phyloP scores from a whole-genome alignment of 2,888 invertebrate genomes.

The Sisyra nigra region DNA sequence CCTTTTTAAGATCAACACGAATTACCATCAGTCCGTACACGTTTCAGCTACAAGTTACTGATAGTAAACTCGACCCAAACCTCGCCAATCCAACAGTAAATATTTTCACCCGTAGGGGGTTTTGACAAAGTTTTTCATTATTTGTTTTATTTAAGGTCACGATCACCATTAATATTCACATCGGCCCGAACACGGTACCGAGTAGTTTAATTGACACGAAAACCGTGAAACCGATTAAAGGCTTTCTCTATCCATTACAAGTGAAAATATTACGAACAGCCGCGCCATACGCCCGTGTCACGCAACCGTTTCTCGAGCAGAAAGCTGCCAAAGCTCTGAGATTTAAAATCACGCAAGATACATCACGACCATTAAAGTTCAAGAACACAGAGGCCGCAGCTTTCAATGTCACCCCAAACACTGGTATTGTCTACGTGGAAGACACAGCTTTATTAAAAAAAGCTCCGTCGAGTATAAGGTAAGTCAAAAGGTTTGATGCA shows the following conservation, averaged over 20 bases:
- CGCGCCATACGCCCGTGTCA: slow-evolving; percentile 27
- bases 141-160: slow-evolving; percentile 2
- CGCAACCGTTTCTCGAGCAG: slow-evolving; percentile 25
- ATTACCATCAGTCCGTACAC: slow-evolving; percentile 25
- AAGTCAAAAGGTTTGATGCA: neutral
- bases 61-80: slow-evolving; percentile 28
- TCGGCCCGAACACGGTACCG: slow-evolving; percentile 2
- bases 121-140: neutral
- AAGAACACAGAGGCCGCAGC: slow-evolving; percentile 18
- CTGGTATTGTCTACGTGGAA: slow-evolving; percentile 40
- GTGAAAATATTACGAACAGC: slow-evolving; percentile 28
- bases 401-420: slow-evolving; percentile 33
- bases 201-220: slow-evolving; percentile 3
- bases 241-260: slow-evolving; percentile 19
- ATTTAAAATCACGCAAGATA: slow-evolving; percentile 7
- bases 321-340: slow-evolving; percentile 8
- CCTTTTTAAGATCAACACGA: slow-evolving; percentile 17
- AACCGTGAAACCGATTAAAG: slow-evolving; percentile 1
- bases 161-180: slow-evolving; percentile 1
- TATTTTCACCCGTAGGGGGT: too few species aligned
- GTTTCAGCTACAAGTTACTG: slow-evolving; percentile 33
- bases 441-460: slow-evolving; percentile 24
- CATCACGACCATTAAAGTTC: slow-evolving; percentile 9
- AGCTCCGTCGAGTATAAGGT: neutral
- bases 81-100: slow-evolving; percentile 27